phyloP scores from a whole-genome alignment of 2,797 vertebrate genomes.

The Petrocephalus sullivani region DNA sequence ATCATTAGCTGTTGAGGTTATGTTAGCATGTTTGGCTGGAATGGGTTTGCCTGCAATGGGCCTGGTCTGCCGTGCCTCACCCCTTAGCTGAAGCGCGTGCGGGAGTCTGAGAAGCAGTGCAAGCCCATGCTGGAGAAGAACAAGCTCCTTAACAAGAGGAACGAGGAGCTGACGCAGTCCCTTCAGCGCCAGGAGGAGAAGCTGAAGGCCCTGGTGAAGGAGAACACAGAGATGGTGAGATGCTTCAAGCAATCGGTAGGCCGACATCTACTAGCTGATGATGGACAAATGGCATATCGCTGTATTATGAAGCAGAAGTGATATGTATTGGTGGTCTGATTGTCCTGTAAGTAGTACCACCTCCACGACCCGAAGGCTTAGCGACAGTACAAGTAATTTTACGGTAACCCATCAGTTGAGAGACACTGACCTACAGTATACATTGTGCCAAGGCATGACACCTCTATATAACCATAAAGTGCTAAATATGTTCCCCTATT shows the following conservation, averaged over 20 bases:
- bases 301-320: neutral
- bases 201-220: conserved; percentile 78
- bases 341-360: neutral
- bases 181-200: conserved; percentile 94
- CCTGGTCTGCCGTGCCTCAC: neutral
- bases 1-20: neutral
- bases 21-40: neutral
- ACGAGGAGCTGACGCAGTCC: conserved; percentile 86
- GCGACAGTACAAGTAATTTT: neutral
- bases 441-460: neutral
- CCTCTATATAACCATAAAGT: neutral
- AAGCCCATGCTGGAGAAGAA: conserved; percentile 96
- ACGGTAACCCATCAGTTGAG: neutral
- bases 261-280: neutral
- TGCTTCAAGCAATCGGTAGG: neutral
- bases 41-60: neutral
- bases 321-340: neutral
- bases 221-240: conserved; percentile 93
- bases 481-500: neutral
- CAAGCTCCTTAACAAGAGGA: conserved; percentile 89
- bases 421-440: neutral
- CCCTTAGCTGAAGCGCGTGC: conserved; percentile 81
- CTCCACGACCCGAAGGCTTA: neutral
- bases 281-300: neutral
- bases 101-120: conserved; percentile 93